A percentile compares a stretch with the other conserved stretches of the same genome.
phyloP scores from a whole-genome alignment of 1,140 invertebrate genomes.

The Macrocentrus cingulum region DNA sequence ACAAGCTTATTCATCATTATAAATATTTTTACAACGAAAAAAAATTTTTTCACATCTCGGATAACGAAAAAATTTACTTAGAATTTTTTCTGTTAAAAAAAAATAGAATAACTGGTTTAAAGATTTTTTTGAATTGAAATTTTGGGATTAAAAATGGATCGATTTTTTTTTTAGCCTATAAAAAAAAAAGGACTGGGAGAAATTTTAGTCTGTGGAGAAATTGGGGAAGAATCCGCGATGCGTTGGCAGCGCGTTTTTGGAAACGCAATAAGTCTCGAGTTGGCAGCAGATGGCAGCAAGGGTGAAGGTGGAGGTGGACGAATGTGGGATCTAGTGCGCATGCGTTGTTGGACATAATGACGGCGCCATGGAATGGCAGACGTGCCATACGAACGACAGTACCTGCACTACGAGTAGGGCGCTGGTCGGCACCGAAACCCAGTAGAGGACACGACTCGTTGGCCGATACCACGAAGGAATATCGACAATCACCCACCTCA shows the following conservation, averaged over 20 bases:
- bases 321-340: slow-evolving; percentile 39
- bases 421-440: slow-evolving; percentile 57
- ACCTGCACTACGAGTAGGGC: slow-evolving; percentile 59
- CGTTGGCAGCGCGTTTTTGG: slow-evolving; percentile 23
- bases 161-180: too few relatives aligned
- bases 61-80: too few relatives aligned
- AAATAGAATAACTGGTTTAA: too few relatives aligned
- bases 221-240: too few relatives aligned
- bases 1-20: too few relatives aligned
- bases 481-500: slow-evolving; percentile 26
- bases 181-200: too few relatives aligned
- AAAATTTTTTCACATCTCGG: too few relatives aligned
- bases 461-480: slow-evolving; percentile 27
- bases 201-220: too few relatives aligned
- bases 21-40: too few relatives aligned
- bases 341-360: slow-evolving; percentile 48
- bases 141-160: too few relatives aligned
- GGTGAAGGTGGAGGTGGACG: background rate
- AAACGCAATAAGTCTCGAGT: slow-evolving; percentile 17
- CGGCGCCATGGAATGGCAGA: slow-evolving; percentile 49
- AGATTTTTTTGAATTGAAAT: too few relatives aligned
- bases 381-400: slow-evolving; percentile 57
- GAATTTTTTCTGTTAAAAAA: too few relatives aligned
- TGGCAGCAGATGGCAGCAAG: background rate
- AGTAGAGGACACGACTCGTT: slow-evolving; percentile 39